phyloP scores from a whole-genome alignment of 35 echinoderm and acorn worm genomes.

The Ophiothrix spiculata region DNA sequence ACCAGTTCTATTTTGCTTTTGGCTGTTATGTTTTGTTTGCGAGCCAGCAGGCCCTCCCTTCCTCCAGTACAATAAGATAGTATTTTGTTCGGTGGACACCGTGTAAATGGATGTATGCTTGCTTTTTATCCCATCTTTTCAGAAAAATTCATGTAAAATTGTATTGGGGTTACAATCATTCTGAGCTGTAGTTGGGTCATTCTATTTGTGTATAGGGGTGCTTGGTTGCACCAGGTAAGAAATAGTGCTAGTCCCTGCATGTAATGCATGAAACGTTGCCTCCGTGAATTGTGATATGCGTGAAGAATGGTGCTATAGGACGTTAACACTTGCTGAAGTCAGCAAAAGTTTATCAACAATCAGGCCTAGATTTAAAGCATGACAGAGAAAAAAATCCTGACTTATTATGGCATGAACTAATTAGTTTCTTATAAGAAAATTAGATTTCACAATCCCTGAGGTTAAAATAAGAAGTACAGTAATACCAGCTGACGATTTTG shows the following conservation, averaged over 20 bases:
- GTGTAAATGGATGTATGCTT: background rate
- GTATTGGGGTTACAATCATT: constrained; percentile 9
- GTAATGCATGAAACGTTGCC: background rate
- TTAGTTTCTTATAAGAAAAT: background rate
- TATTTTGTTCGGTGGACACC: no score
- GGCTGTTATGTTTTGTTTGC: background rate
- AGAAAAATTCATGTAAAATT: constrained; percentile 11
- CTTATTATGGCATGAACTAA: background rate
- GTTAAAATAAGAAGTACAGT: no score
- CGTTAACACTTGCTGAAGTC: background rate
- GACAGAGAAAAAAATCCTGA: background rate
- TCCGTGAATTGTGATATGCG: background rate
- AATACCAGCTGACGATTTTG: no score
- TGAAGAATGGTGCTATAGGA: background rate
- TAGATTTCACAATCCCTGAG: background rate
- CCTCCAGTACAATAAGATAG: no score
- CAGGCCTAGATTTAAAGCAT: background rate
- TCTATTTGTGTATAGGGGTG: background rate
- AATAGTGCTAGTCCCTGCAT: background rate
- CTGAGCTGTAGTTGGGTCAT: background rate
- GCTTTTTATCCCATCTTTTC: background rate
- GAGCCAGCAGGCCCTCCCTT: no score
- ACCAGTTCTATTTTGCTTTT: background rate
- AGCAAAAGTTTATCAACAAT: background rate
- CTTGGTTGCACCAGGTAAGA: background rate